Evolutionary conservation across 2,797 vertebrate species (phyloP), one percentile per base, ranked within the genome.

Genomic region (Sarcoramphus papa): DNA sequence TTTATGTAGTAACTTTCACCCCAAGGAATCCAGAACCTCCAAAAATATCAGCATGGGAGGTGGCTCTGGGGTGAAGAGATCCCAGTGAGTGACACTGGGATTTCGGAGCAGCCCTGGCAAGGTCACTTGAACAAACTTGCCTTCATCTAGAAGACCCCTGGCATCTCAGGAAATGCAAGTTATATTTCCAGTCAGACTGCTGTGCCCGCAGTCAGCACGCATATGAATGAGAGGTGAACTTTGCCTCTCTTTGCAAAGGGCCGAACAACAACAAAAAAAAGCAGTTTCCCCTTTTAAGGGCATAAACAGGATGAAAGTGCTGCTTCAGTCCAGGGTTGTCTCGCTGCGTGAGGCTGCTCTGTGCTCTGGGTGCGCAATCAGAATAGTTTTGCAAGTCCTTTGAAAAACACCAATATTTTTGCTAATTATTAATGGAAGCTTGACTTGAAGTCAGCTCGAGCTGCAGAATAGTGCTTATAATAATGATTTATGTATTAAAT

Each of bases 401-500:
- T 75, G 84, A 80, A 77, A 95, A 95, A 48, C 75, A 81, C 43
- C 57, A 17, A 4, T 50, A 76, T 77, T 88, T 95, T 90, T 62
- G 37, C 76, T 81, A 68, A 92, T 75, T 81, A 67, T 78, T 85
- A 88, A 80, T 62, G 68, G 75, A 45, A 77, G 64, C 60, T 85
- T 65, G 84, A 90, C 79, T 93, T 43, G 53, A 94, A 93, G 91
- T 93, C 89, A 65, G 72, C 69, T 60, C 2, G 2, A 92, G 87
- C 31, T 45, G 37, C 73, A 54, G 79, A 91, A 43, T 41, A 30
- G 35, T 7, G 85, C 90, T 88, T 56, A 67, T 53, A 78, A 63
- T 76, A 85, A 63, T 90, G 79, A 93, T 90, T 95, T 97, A 85
- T 93, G 85, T 88, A 94, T 94, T 86, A 94, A 95, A 86, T 81